Evolutionary conservation across 2,888 invertebrate genomes (phyloP), one percentile per base, ranked within the genome.

Genomic region (Aethes cnicana): DNA sequence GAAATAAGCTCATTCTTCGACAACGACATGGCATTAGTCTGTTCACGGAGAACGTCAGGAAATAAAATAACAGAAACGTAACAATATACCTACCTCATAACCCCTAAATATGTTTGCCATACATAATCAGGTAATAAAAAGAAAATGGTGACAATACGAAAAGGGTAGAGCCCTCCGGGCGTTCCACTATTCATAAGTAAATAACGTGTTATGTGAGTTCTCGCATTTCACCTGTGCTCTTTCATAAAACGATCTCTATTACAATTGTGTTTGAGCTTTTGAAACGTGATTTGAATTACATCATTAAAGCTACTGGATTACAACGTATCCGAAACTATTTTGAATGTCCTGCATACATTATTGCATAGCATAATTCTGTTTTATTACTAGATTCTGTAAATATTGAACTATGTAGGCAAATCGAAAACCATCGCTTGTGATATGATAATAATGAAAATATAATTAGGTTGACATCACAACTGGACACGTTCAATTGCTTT

Each of bases 131-230:
- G 23, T 30, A 48, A 48, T 48, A 53, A 46, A 37, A 42, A 33
- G 26, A 53, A 44, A 36, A 53, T 47, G 23, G 49, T 32, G 41
- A 49, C 56, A 61, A 56, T 30, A 56, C 53, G 54, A 62, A 56
- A 58, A 60, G 53, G 52, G 54, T 49, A 44, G 36, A 28, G 26
- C 26, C 33, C 43, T 26, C 41, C 12, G 25, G 39, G 33, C 52
- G 44, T 50, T 49, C 53, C 62, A 62, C 62, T 62, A 64, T 69
- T 68, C 57, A 54, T 56, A 61, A 62, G 62, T 59, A 69, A 68
- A 71, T 66, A 69, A 68, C 26, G 41, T 28, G 41, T 54, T 41
- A 53, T 23, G 32, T 46, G 37, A 44, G 49, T 50, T 44, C 44
- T 48, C 54, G 50, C 44, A 25, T 23, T 54, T 35, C 50, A 42